Conservation (phyloP, 1,140 invertebrate species). For the Apis dorsata region DNA sequence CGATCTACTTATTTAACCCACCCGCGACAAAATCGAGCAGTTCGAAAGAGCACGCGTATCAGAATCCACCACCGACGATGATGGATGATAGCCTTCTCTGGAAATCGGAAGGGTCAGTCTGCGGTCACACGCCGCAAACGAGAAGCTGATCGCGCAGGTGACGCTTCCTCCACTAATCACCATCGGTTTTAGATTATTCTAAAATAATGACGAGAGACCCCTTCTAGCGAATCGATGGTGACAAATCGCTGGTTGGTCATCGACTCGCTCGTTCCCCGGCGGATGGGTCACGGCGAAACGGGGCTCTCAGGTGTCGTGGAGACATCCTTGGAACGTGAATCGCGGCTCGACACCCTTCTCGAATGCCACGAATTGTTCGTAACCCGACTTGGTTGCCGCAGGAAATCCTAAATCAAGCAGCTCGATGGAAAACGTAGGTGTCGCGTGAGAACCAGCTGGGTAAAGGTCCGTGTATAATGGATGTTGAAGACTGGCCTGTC, state of each 20-base stretch:
- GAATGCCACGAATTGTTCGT: conserved; percentile 48
- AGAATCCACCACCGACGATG: conserved; percentile 59
- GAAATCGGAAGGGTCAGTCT: conserved; percentile 52
- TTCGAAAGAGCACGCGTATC: conserved; percentile 16
- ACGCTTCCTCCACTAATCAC: conserved; percentile 79
- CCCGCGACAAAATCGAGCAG: neutral
- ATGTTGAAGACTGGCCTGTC: no score
- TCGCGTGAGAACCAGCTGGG: conserved; percentile 33
- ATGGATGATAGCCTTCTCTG: conserved; percentile 69
- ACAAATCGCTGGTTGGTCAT: conserved; percentile 63
- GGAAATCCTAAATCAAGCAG: conserved; percentile 43
- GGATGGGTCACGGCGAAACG: conserved; percentile 36
- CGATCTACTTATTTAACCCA: neutral
- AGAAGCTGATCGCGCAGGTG: conserved; percentile 74
- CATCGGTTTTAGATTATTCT: conserved; percentile 81
- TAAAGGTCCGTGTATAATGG: no score
- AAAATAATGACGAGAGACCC: conserved; percentile 76
- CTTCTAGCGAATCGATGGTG: conserved; percentile 68
- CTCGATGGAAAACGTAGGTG: conserved; percentile 31
- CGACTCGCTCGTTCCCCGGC: neutral
- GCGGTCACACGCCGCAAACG: conserved; percentile 63
- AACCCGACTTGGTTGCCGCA: neutral
- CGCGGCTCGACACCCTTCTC: conserved; percentile 20
- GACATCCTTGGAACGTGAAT: conserved; percentile 69
- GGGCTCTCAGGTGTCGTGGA: conserved; percentile 67